These are phyloP conservation scores for Drosophila peninsularis DNA, from an alignment of 2,888 invertebrate species.

Conservation along the genomic window DNA sequence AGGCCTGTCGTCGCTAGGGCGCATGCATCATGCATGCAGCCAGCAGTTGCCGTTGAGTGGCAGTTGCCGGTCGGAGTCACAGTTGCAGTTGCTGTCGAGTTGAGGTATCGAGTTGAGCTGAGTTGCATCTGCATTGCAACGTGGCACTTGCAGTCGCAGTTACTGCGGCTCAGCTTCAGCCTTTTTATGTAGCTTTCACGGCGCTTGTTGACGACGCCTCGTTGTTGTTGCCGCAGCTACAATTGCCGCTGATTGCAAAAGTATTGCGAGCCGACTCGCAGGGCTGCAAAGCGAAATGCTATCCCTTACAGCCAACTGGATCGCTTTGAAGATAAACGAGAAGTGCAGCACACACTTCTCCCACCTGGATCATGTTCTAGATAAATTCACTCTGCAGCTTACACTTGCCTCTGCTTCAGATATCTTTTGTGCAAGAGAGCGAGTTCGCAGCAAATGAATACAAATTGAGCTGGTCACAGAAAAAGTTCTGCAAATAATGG, in stretches of 20 bases:
- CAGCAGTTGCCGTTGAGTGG: slow-evolving; percentile 33
- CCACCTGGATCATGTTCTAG: background rate
- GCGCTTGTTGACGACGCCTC: slow-evolving; percentile 10
- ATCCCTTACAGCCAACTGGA: background rate
- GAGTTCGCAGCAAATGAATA: background rate
- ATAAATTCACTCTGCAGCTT: background rate
- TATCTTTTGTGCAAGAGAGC: background rate
- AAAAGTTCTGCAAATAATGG: background rate
- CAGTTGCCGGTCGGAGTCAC: slow-evolving; percentile 25
- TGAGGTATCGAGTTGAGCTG: slow-evolving; percentile 40
- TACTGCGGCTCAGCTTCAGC: slow-evolving; percentile 33
- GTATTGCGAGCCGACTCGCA: slow-evolving; percentile 48
- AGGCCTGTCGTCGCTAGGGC: slow-evolving; percentile 39
- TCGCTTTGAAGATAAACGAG: no score
- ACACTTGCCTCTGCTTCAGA: background rate
- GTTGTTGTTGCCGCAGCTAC: slow-evolving; percentile 40
- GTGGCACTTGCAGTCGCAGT: slow-evolving; percentile 35
- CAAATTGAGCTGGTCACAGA: background rate
- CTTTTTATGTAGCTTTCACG: slow-evolving; percentile 36
- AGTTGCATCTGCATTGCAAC: slow-evolving; percentile 37
- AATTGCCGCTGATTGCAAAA: slow-evolving; percentile 74
- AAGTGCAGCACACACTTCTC: background rate
- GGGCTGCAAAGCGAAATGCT: slow-evolving; percentile 42
- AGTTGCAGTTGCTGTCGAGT: slow-evolving; percentile 33
- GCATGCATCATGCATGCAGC: slow-evolving; percentile 59